Conservation (phyloP, 2,888 invertebrate species). For the Dryobota labecula region DNA sequence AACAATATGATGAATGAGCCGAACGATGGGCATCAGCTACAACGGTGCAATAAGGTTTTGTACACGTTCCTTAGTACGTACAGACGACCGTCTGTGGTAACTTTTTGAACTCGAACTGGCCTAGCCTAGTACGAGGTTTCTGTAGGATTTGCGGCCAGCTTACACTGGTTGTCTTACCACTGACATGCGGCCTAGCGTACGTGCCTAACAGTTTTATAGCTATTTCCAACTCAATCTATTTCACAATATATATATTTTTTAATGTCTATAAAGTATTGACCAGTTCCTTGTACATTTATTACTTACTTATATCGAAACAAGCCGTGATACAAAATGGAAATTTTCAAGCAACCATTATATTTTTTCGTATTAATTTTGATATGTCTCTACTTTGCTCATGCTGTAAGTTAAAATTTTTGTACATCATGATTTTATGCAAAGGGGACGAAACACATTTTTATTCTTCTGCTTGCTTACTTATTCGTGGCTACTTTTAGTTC, state of each 20-base stretch:
- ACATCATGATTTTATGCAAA: not conserved
- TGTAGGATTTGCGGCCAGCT: not conserved
- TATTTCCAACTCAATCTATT: slow-evolving; percentile 33
- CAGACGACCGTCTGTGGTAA: not conserved
- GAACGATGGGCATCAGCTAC: not conserved
- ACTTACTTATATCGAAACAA: slow-evolving; percentile 1
- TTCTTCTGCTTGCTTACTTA: not conserved
- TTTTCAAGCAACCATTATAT: slow-evolving; percentile 45
- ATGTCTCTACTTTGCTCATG: slow-evolving; percentile 65
- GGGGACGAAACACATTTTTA: not conserved
- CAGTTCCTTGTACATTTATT: slow-evolving; percentile 11
- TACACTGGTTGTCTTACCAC: not conserved
- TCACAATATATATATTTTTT: slow-evolving; percentile 37
- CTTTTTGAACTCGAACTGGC: not conserved
- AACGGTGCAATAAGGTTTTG: not conserved
- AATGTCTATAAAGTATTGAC: slow-evolving; percentile 37
- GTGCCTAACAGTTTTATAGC: slow-evolving; percentile 18
- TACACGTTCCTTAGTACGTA: slow-evolving; percentile 1
- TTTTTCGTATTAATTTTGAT: slow-evolving; percentile 46
- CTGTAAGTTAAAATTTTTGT: slow-evolving; percentile 71
- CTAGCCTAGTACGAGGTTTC: not conserved
- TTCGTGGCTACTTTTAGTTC: not conserved
- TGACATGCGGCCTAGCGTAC: not conserved
- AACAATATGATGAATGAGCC: not conserved
- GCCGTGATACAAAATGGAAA: slow-evolving; percentile 28